phyloP scores from a whole-genome alignment of 2,888 invertebrate genomes.

The Drosophila limbata region DNA sequence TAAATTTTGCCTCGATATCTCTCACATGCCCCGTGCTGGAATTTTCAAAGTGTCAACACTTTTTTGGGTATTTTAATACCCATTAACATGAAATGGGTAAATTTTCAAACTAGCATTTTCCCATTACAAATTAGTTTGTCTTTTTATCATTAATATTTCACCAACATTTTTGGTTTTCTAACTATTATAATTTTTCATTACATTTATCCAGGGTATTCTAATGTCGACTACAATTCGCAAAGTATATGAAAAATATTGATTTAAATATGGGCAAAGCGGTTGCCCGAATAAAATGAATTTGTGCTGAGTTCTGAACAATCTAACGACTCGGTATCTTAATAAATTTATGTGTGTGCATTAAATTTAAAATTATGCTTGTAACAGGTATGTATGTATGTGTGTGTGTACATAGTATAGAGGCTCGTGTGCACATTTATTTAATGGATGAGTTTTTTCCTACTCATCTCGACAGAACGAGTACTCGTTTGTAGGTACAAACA shows the following conservation, averaged over 20 bases:
- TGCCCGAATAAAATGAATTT: constrained; percentile 16
- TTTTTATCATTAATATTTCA: too few relatives aligned
- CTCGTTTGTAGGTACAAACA: constrained; percentile 1
- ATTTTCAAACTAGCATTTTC: too few relatives aligned
- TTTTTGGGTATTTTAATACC: too few relatives aligned
- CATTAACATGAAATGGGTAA: too few relatives aligned
- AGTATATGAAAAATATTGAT: background rate
- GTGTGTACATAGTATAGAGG: constrained; percentile 9
- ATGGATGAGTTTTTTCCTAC: constrained; percentile 50
- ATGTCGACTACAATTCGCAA: background rate
- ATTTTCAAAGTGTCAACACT: too few relatives aligned
- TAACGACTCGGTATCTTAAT: constrained; percentile 10
- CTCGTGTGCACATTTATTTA: constrained; percentile 47
- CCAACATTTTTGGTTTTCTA: too few relatives aligned
- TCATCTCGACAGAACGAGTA: constrained; percentile 9
- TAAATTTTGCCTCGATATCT: too few relatives aligned
- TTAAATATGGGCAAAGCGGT: constrained; percentile 10
- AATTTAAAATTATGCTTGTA: constrained; percentile 23
- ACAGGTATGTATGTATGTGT: background rate
- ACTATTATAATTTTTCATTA: too few relatives aligned
- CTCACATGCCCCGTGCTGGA: too few relatives aligned
- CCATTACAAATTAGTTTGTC: too few relatives aligned
- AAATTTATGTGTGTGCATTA: constrained; percentile 7
- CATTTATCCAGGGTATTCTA: background rate
- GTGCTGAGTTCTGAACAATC: constrained; percentile 15